Base-by-base conservation (phyloP, 2,797 vertebrate species). In the Dallia pectoralis region DNA sequence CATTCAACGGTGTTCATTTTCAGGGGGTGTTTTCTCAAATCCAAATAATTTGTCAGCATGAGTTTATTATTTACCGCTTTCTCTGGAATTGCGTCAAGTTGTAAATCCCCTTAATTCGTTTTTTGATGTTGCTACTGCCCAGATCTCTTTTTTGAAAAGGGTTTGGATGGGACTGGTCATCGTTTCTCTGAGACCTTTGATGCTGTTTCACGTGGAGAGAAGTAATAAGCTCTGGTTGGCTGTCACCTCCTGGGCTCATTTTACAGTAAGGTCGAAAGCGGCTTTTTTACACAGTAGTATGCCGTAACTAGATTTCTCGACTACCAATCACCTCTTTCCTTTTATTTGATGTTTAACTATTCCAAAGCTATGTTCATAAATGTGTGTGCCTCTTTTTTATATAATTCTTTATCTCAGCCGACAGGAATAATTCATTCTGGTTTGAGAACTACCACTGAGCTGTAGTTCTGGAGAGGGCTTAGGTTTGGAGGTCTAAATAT, bases 321-420 rank as follows among this genome's bases (percentile, higher is more conserved):
- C 2, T 16, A 78, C 78, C 25, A 8, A 27, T 59, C 53, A 25
- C 22, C 53, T 25, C 53, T 8, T 22, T 59, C 53, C 22, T 25
- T 27, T 25, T 59, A 12, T n/a, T 59, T 27, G 25, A 25, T 25
- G 53, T 59, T 59, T 76, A 90, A 89, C 84, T 81, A 86, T 91
- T 88, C 86, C 84, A 77, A 84, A 85, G 85, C 77, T 25, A 12
- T 59, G 11, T 12, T 87, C 70, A 71, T 75, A 89, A 86, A 90
- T 87, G 84, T 83, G 84, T 85, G 81, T 83, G 87, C 84, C 75
- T 78, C 84, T 86, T 85, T 87, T 91, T 88, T 89, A 81, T 82
- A 86, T 87, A 86, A 88, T 86, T 88, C 83, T 85, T 86, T 87
- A 88, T 90, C 87, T 89, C 79, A 80, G 71, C 75, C 33, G 7